Evolutionary conservation across 2,113 vertebrate species (phyloP).

Genomic region (Malurus elegans): DNA sequence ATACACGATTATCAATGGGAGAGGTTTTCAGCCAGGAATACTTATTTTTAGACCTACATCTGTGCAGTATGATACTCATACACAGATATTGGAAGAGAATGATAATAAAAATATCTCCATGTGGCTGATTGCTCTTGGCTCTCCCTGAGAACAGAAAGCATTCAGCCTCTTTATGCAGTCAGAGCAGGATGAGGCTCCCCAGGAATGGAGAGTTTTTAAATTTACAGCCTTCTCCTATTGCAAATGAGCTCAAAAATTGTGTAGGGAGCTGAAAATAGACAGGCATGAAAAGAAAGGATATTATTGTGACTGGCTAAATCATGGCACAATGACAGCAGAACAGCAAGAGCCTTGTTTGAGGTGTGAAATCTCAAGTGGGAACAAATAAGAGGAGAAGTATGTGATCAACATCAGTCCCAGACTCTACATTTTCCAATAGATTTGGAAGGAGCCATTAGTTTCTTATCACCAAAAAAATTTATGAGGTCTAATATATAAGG

Average conservation of each 20-base stretch:
- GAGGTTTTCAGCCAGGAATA: neutral
- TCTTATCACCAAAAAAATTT: neutral
- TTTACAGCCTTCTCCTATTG: neutral
- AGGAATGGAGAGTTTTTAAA: neutral
- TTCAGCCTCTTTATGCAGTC: neutral
- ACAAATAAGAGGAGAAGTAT: neutral
- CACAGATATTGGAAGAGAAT: neutral
- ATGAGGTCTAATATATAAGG: neutral
- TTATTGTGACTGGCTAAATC: neutral
- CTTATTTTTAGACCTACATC: constrained; percentile 46
- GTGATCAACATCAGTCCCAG: neutral
- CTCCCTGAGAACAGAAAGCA: neutral
- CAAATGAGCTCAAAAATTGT: neutral
- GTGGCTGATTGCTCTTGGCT: constrained; percentile 19
- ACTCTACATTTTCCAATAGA: neutral
- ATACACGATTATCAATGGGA: neutral
- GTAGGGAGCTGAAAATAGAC: neutral
- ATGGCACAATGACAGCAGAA: neutral
- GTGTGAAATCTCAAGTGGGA: neutral
- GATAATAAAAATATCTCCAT: constrained; percentile 36
- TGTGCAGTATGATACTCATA: neutral
- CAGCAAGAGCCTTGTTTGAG: neutral
- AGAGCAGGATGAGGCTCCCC: neutral
- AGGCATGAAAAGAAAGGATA: neutral
- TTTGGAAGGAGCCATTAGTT: neutral